Base-by-base conservation (phyloP, 2,113 vertebrate genomes). In the Petromus typicus region DNA sequence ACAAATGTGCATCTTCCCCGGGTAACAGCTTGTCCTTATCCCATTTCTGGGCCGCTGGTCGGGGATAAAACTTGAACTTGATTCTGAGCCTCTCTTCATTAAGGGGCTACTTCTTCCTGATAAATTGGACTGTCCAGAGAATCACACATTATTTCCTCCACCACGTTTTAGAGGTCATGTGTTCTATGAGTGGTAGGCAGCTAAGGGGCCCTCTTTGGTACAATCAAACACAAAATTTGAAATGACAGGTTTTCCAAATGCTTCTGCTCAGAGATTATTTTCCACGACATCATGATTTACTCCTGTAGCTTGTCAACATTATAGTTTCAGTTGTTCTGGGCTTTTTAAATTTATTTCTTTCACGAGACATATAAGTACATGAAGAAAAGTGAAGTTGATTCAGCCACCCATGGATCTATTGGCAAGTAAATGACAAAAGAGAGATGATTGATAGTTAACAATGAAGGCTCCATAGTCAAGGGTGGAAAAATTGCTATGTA, bases 321-420 rank as follows among this genome's bases (percentile, higher is more conserved):
- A 43, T 54, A n/a, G 51, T 59, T 17, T 3, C 37, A 88, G 66
- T 23, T 66, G 8, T 22, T 85, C 75, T 73, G 37, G 81, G 17
- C 30, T 54, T 88, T 79, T 57, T 56, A 3, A 23, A 56, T 92
- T 71, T 59, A 10, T 86, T 76, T 95, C 20, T 94, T 89, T 86
- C 5, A 59, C 30, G 64, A 20, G 18, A 75, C 96, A 75, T 8
- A 43, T 57, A 95, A 22, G 27, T 14, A 22, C 17, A 23, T 17
- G 54, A 66, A 82, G 34, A 61, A 56, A 80, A 91, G 34, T 45
- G 13, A 83, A 83, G 22, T 20, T 10, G 4, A 51, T 40, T 95
- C 30, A 61, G 25, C 45, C 1, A 2, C 63, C 30, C 40, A 67
- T 37, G 13, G 18, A 37, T 34, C 7, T 32, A 90, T 71, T 57